Percentiles rank a stretch among this genome's conserved stretches.
Evolutionary conservation across 2,113 vertebrate species (phyloP).

Genomic region (Upupa epops): DNA sequence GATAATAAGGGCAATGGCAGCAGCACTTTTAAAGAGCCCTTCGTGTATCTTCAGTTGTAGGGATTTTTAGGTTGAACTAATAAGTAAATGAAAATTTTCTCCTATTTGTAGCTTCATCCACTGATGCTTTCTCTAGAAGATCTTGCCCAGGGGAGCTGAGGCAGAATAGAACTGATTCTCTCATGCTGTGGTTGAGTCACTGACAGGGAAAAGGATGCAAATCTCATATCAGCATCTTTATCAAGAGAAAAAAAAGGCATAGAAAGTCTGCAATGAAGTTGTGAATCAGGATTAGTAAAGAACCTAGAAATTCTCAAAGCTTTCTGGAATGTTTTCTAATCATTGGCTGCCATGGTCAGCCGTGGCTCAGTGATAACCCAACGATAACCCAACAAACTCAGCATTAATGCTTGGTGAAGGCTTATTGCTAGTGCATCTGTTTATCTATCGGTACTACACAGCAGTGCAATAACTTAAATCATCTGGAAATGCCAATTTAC

Average conservation of each 20-base stretch:
- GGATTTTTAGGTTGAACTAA: not conserved
- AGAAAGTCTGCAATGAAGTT: not conserved
- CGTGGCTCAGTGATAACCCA: not conserved
- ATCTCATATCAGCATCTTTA: not conserved
- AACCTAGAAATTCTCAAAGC: not conserved
- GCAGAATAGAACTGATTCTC: not conserved
- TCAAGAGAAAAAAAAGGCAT: not conserved
- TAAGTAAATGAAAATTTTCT: not conserved
- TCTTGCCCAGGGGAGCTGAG: not conserved
- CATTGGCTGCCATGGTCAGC: not conserved
- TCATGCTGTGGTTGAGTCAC: not conserved
- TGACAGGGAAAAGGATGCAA: not conserved
- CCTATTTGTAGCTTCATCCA: not conserved
- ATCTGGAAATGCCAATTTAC: not conserved
- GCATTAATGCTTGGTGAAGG: not conserved
- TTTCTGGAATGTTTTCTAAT: not conserved
- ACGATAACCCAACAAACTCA: not conserved
- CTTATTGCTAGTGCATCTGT: not conserved
- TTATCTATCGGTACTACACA: not conserved
- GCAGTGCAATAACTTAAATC: not conserved
- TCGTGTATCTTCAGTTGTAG: not conserved
- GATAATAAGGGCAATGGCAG: not conserved
- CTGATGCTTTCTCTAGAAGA: not conserved
- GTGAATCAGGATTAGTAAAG: not conserved
- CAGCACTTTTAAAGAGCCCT: not conserved